phyloP scores from a whole-genome alignment of 2,888 invertebrate genomes.

The Arge pagana region DNA sequence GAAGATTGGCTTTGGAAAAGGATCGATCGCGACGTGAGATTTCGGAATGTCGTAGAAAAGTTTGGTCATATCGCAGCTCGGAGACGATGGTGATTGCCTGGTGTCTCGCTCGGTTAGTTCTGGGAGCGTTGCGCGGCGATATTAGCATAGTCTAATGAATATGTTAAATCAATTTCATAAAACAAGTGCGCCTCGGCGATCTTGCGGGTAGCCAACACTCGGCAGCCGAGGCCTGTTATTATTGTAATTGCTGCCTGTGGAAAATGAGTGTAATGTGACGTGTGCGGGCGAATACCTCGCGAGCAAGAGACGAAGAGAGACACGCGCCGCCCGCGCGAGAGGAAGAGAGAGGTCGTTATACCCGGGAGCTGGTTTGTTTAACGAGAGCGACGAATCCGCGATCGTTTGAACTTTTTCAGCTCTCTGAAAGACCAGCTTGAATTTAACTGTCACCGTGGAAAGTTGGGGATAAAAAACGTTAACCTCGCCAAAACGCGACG shows the following conservation, averaged over 20 bases:
- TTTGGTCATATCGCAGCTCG: no score
- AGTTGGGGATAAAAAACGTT: no score
- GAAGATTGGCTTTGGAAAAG: no score
- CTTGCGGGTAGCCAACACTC: conserved; percentile 29
- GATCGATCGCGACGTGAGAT: no score
- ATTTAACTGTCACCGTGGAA: no score
- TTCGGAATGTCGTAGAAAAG: no score
- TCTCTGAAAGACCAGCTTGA: conserved; percentile 26
- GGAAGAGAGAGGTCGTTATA: background rate
- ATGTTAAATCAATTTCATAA: conserved; percentile 56
- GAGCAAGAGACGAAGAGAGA: background rate
- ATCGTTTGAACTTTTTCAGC: conserved; percentile 55
- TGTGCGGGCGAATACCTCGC: conserved; percentile 42
- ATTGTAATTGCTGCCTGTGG: conserved; percentile 56
- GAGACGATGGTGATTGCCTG: no score
- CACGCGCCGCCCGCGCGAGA: no score
- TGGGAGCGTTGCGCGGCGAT: conserved; percentile 13
- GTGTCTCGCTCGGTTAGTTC: no score
- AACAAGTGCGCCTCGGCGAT: conserved; percentile 44
- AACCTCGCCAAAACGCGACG: no score
- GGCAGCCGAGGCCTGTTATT: conserved; percentile 50
- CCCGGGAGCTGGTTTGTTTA: conserved; percentile 52
- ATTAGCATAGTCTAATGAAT: conserved; percentile 57
- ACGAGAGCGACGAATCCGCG: conserved; percentile 60
- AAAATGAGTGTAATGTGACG: conserved; percentile 56